Percentiles rank a stretch among this genome's conserved stretches.
These are phyloP conservation scores for Crocidura indochinensis DNA, from an alignment of 2,797 vertebrate species.

Conservation along the genomic window DNA sequence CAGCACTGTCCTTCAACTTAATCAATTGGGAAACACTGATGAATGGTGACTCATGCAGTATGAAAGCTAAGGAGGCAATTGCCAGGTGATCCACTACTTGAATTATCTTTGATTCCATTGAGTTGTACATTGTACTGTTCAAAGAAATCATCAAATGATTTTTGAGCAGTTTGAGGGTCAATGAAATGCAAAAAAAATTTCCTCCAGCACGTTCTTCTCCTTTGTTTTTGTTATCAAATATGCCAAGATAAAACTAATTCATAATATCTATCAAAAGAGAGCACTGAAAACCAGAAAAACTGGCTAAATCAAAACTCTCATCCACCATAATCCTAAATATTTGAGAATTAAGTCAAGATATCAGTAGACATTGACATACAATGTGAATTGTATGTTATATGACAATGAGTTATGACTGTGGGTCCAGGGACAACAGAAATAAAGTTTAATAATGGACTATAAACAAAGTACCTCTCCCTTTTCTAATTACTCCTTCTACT, in stretches of 20 bases:
- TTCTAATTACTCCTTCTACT: neutral
- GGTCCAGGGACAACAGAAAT: neutral
- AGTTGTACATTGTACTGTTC: conserved; percentile 58
- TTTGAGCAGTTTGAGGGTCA: conserved; percentile 68
- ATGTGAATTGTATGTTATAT: neutral
- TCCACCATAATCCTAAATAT: neutral
- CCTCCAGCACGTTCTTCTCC: conserved; percentile 65
- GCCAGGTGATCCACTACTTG: conserved; percentile 47
- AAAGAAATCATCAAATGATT: conserved; percentile 68
- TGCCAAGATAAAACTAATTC: conserved; percentile 66
- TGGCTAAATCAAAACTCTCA: neutral
- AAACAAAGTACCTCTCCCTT: neutral
- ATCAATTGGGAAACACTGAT: conserved; percentile 72
- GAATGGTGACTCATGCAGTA: conserved; percentile 57
- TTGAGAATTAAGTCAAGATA: neutral
- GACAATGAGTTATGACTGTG: neutral
- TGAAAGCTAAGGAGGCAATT: conserved; percentile 74
- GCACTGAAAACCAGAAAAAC: conserved; percentile 5
- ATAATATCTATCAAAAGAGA: conserved; percentile 56
- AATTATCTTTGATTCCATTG: conserved; percentile 69
- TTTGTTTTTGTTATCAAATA: conserved; percentile 71
- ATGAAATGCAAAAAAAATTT: conserved; percentile 70
- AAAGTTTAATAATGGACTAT: neutral
- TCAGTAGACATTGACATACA: neutral
- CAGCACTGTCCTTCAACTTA: conserved; percentile 51